These are phyloP conservation scores for Acanthurus tractus DNA, from an alignment of 2,797 vertebrate genomes.

Conservation along the genomic window DNA sequence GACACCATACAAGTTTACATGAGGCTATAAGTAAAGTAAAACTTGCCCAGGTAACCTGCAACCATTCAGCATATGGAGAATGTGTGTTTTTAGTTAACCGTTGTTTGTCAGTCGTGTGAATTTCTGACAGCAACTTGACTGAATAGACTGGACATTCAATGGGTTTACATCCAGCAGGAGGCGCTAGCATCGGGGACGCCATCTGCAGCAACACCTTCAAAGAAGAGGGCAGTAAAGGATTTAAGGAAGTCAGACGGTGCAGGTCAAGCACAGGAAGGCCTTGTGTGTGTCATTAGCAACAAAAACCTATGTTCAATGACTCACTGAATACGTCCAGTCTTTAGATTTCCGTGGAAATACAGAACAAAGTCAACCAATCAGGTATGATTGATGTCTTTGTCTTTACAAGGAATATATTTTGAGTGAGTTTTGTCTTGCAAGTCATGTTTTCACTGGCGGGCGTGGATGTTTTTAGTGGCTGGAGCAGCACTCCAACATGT, in stretches of 20 bases:
- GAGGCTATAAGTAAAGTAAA: constrained; percentile 7
- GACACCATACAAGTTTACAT: neutral
- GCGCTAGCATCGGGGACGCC: neutral
- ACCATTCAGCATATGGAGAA: constrained; percentile 18
- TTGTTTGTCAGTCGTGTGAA: no score
- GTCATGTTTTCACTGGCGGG: neutral
- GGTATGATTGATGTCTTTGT: neutral
- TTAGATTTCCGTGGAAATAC: neutral
- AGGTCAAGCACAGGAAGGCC: neutral
- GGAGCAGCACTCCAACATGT: constrained; percentile 15
- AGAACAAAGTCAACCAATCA: constrained; percentile 2
- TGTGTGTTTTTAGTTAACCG: neutral
- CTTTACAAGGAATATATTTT: neutral
- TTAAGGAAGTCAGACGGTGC: neutral
- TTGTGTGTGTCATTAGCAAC: neutral
- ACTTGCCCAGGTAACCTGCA: constrained; percentile 12
- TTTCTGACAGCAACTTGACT: neutral
- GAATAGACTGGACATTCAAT: neutral
- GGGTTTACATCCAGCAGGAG: neutral
- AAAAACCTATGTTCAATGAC: neutral
- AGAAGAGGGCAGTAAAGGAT: constrained; percentile 1
- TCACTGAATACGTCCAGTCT: neutral
- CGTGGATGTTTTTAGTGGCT: neutral
- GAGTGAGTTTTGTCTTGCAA: constrained; percentile 4
- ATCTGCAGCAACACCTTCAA: neutral